Evolutionary conservation across 2,888 invertebrate genomes (phyloP), one percentile per base, ranked within the genome.

Genomic region (Ennomos fuscantarius): DNA sequence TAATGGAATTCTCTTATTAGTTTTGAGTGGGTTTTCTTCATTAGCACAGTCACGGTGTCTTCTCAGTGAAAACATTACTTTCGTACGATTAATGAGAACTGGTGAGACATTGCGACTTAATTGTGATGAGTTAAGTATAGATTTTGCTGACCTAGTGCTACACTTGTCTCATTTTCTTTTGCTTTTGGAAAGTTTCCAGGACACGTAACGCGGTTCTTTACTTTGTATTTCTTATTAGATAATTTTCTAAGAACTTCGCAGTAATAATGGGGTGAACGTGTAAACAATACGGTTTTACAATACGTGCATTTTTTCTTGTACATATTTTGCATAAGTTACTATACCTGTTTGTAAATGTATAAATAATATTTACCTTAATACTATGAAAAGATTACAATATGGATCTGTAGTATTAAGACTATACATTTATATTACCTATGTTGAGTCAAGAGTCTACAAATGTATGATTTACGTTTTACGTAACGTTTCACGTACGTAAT

Each of bases 171-270:
- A 47, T 51, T 61, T 60, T 46, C 49, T 33, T 60, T 41, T 41
- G 41, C 39, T 61, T 46, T 62, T 62, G 61, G 61, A 57, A 24
- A 41, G 47, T 42, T 45, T 62, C 57, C 57, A 62, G 51, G 31
- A 43, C 57, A 33, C 8, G 35, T 50, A 32, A 46, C 39, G 33
- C 53, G 12, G 11, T 49, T 49, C 45, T 34, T 31, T 40, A n/a
- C 48, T 53, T 53, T 47, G 12, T 13, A 42, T 35, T 31, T 42
- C 24, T 51, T 44, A 15, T 54, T 34, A 49, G 31, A 48, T 47
- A 10, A 10, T 49, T 44, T 58, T 49, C 58, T 41, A 6, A 45
- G 58, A 58, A 58, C 36, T 11, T 33, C 52, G 13, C 32, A 37
- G 37, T 46, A 37, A 51, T 15, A 46, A 46, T 56, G 41, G 47